Base-by-base conservation (phyloP, 2,888 invertebrate genomes). In the Drosophila bunnanda region DNA sequence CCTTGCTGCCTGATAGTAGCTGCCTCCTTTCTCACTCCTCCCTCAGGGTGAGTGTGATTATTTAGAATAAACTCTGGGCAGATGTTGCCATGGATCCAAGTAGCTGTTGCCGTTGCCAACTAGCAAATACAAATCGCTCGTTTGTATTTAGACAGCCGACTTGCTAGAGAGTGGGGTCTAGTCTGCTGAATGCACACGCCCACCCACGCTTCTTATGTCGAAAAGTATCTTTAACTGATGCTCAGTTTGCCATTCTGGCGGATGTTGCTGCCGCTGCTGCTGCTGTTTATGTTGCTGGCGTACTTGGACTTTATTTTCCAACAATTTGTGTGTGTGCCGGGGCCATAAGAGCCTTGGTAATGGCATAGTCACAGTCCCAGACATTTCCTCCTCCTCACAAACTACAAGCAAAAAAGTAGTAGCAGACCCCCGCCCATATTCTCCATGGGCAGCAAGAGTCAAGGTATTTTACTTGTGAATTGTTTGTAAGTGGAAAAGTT, bases 401-500 rank as follows among this genome's bases (percentile, higher is more conserved):
- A 34, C 50, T 34, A 32, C 30, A 32, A 32, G n/a, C 8, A 13
- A 5, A 34, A 48, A 48, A 50, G 25, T 25, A 30, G 17, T 34
- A 32, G 12, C 28, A 46, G 28, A 34, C 54, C 43, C 59, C 36
- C 53, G 43, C n/a, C 39, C 46, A 28, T 46, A 43, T 28, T n/a
- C 52, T 55, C 48, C 69, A 70, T 72, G 79, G 72, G 56, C 62
- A 65, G 61, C 74, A 73, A 74, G 76, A 86, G 89, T 89, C 89
- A 89, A 86, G 88, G 82, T 80, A 80, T 85, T 80, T 87, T 73
- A 71, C 79, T 80, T 83, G 76, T 55, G 74, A 75, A 70, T 78
- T 78, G 87, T 77, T 76, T 73, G 78, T 78, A 87, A 86, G 85
- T 87, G 80, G 75, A 87, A 87, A 86, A 86, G 58, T 89, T 89